These are phyloP conservation scores for Phrynocephalus guinanensis DNA, from an alignment of 2,797 vertebrate species.

Conservation along the genomic window DNA sequence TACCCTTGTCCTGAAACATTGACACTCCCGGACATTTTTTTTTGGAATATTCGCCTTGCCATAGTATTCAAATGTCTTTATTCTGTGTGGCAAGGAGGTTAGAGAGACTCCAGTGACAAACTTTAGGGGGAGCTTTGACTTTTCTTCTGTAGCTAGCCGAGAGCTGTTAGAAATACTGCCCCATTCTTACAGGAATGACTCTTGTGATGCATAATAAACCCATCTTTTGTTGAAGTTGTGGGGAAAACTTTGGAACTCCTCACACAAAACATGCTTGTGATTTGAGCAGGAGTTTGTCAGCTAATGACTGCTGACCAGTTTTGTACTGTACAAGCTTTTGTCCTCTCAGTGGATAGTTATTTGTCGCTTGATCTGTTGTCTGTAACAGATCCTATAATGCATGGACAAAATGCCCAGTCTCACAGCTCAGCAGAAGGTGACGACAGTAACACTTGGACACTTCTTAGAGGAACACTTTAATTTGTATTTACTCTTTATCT, in stretches of 20 bases:
- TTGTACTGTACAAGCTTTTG: not conserved
- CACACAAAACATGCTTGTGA: not conserved
- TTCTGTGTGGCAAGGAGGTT: not conserved
- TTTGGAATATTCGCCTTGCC: not conserved
- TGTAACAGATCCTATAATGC: not conserved
- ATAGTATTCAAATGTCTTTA: constrained; percentile 4
- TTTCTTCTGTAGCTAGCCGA: not conserved
- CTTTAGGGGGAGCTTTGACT: constrained; percentile 14
- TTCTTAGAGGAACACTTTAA: not conserved
- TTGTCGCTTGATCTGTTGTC: not conserved
- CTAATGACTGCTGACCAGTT: not conserved
- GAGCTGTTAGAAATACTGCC: not conserved
- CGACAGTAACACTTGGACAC: not conserved
- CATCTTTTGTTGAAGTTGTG: not conserved
- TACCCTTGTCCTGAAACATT: not conserved
- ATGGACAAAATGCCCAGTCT: not conserved
- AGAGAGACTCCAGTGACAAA: not conserved
- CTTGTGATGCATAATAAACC: not conserved
- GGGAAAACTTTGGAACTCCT: not conserved
- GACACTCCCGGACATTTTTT: not conserved
- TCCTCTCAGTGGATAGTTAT: not conserved
- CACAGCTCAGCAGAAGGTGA: not conserved
- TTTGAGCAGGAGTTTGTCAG: not conserved
- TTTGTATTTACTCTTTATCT: constrained; percentile 57
- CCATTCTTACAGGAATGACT: not conserved